Evolutionary conservation across 1,140 invertebrate species (phyloP), one percentile per base, ranked within the genome.

Genomic region (Lepidurus packardi): DNA sequence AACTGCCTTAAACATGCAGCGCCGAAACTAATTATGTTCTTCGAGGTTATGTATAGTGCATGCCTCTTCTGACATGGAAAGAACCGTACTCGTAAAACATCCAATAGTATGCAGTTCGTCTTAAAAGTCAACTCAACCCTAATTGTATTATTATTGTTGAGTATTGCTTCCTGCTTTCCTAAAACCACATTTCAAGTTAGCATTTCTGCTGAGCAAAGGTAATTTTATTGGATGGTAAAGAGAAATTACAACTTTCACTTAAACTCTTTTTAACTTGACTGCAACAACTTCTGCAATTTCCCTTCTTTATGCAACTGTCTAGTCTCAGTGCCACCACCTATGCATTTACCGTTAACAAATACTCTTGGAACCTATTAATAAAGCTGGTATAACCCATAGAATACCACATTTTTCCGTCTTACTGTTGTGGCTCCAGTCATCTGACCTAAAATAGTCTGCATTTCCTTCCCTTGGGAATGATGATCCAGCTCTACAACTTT

Each of bases 311-410:
- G 89, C 75, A 95, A 82, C 43, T 88, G 87, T 82, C 92, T 91
- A 0, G 95, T 92, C 84, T 98, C 95, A 44, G 89, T 90, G 9
- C 95, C 95, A 77, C 96, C 96, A n/a, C 96, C 95, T 79, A 98
- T 88, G 83, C 91, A 98, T 83, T 92, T 90, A 43, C 93, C 94
- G 82, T 95, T 91, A 7, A 98, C 90, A 84, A 97, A 98, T 0
- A 98, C 94, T 82, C 95, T 88, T 0, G 96, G 96, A 13, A 98
- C 93, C 91, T 91, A 82, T 24, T 87, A 86, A 73, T 80, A 25
- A 75, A 79, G 81, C 45, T 80, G 73, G 77, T 34, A 21, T 41
- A 73, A 76, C 75, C 13, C 41, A 79, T 21, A 42, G 53, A 16
- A 10, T 45, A 75, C 65, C 10, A 78, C 79, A 77, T 44, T 77